phyloP scores from a whole-genome alignment of 2,797 vertebrate genomes.

The Rhyacichthys aspro region DNA sequence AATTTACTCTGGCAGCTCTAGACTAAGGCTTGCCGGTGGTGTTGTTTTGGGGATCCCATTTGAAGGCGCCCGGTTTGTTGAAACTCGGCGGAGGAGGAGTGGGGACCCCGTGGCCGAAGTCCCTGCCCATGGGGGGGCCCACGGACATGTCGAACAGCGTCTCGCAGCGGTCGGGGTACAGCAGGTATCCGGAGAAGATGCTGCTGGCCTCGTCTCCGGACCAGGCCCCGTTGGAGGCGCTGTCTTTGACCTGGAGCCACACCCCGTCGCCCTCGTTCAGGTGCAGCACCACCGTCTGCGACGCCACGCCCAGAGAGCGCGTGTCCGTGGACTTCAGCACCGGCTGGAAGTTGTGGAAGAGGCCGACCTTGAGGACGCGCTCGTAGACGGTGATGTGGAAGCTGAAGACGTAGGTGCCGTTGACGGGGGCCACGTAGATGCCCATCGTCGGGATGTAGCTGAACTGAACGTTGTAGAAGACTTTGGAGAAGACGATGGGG shows the following conservation, averaged over 20 bases:
- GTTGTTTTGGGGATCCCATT: too few species aligned
- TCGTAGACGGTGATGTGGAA: constrained; percentile 55
- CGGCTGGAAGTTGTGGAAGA: constrained; percentile 64
- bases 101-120: not conserved
- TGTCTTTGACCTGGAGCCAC: constrained; percentile 69
- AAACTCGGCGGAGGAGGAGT: not conserved
- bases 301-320: constrained; percentile 35
- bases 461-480: constrained; percentile 60
- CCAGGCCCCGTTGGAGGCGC: constrained; percentile 62
- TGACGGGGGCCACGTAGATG: constrained; percentile 68
- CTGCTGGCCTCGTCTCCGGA: constrained; percentile 57
- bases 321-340: constrained; percentile 62
- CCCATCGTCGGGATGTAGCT: constrained; percentile 56
- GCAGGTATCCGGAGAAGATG: constrained; percentile 74
- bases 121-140: not conserved
- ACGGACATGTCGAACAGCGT: constrained; percentile 1
- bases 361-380: constrained; percentile 66
- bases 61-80: too few species aligned
- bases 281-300: constrained; percentile 68
- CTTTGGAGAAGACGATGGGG: constrained; percentile 57
- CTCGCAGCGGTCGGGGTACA: constrained; percentile 70
- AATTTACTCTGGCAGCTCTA: too few species aligned
- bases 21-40: too few species aligned
- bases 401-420: constrained; percentile 77
- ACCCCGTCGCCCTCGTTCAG: constrained; percentile 59